A percentile compares a stretch with the other conserved stretches of the same genome.
phyloP scores from a whole-genome alignment of 1,140 invertebrate species.

The Dinothrombium tinctorium region DNA sequence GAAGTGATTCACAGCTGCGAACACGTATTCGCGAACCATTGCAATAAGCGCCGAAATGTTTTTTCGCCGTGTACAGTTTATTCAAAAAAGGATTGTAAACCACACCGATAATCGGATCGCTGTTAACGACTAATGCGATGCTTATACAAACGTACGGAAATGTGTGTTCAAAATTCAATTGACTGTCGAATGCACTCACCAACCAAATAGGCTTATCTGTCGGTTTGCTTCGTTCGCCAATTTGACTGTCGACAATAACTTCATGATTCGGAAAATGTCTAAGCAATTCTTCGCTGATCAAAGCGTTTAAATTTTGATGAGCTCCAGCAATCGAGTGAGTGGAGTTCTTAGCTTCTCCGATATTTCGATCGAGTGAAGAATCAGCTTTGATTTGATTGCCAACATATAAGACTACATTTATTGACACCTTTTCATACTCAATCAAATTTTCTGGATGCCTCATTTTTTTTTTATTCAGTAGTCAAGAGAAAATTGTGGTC shows the following conservation, averaged over 20 bases:
- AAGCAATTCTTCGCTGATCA: slow-evolving; percentile 48
- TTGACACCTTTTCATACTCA: slow-evolving; percentile 30
- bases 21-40: slow-evolving; percentile 36
- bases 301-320: slow-evolving; percentile 69
- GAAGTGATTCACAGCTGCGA: slow-evolving; percentile 6
- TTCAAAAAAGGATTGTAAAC: slow-evolving; percentile 73
- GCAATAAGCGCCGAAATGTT: slow-evolving; percentile 60
- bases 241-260: slow-evolving; percentile 87
- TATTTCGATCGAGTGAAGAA: slow-evolving; percentile 36
- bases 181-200: slow-evolving; percentile 70
- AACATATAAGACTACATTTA: slow-evolving; percentile 28
- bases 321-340: slow-evolving; percentile 85
- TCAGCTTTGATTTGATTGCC: slow-evolving; percentile 38
- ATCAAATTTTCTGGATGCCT: slow-evolving; percentile 20
- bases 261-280: slow-evolving; percentile 59
- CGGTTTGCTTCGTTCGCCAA: slow-evolving; percentile 29
- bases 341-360: slow-evolving; percentile 50
- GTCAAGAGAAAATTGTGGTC: too few relatives aligned
- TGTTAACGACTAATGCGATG: slow-evolving; percentile 41
- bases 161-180: slow-evolving; percentile 15
- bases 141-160: slow-evolving; percentile 18
- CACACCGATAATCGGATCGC: slow-evolving; percentile 42
- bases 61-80: slow-evolving; percentile 60
- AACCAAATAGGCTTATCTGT: slow-evolving; percentile 90
- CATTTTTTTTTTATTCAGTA: too few relatives aligned